These are phyloP conservation scores for Drosophila oshimai DNA, from an alignment of 1,140 invertebrate genomes.

Conservation along the genomic window DNA sequence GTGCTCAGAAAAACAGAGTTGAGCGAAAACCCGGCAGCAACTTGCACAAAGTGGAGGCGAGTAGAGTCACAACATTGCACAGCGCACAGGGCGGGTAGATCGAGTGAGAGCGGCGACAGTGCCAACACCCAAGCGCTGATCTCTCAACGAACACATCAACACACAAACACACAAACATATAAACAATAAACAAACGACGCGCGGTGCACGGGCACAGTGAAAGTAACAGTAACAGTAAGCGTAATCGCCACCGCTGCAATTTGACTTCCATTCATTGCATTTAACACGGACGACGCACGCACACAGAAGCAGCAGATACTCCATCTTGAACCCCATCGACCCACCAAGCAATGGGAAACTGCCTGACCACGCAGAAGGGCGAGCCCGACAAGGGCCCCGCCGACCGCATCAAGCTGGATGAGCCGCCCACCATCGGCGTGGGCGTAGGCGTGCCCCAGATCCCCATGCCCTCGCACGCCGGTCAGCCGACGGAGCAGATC, in stretches of 20 bases:
- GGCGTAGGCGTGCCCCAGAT: slow-evolving; percentile 71
- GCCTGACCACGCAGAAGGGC: slow-evolving; percentile 77
- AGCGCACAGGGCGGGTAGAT: slow-evolving; percentile 5
- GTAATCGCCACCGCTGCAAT: slow-evolving; percentile 31
- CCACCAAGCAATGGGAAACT: slow-evolving; percentile 72
- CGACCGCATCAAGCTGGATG: slow-evolving; percentile 66
- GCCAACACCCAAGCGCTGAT: slow-evolving; percentile 72
- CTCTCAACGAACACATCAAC: slow-evolving; percentile 56
- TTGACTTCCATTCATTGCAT: slow-evolving; percentile 76
- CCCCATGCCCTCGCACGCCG: slow-evolving; percentile 41
- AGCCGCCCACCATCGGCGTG: slow-evolving; percentile 55
- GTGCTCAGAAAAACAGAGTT: slow-evolving; percentile 34
- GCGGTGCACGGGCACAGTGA: slow-evolving; percentile 54
- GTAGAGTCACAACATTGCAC: slow-evolving; percentile 14
- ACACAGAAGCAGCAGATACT: slow-evolving; percentile 1
- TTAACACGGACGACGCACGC: slow-evolving; percentile 42
- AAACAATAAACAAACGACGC: slow-evolving; percentile 64
- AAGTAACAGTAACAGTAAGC: slow-evolving; percentile 61
- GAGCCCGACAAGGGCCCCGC: slow-evolving; percentile 70
- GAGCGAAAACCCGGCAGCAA: slow-evolving; percentile 20
- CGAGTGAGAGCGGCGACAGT: slow-evolving; percentile 45
- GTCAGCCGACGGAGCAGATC: slow-evolving; percentile 78
- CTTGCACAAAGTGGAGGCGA: slow-evolving; percentile 44
- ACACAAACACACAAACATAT: no score
- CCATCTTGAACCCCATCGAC: neutral